Conservation (phyloP, 1,140 invertebrate genomes). For the Drosophila trapezifrons region DNA sequence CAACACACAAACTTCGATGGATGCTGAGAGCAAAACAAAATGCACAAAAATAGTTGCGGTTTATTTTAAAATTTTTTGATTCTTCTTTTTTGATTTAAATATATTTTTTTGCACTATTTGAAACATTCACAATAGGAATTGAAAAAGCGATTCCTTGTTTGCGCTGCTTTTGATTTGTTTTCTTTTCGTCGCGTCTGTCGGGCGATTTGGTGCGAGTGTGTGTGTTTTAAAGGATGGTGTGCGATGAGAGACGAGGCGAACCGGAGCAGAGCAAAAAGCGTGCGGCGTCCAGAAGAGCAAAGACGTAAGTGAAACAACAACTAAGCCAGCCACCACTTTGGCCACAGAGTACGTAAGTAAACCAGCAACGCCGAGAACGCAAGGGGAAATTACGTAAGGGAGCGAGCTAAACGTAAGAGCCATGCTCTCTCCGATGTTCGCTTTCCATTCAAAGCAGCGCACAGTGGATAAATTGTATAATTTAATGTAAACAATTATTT, state of each 20-base stretch:
- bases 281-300: constrained; percentile 68
- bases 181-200: constrained; percentile 30
- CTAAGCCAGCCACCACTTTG: constrained; percentile 1
- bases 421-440: constrained; percentile 1
- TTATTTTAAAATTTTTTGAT: constrained; percentile 17
- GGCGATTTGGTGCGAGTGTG: constrained; percentile 18
- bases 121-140: constrained; percentile 44
- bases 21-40: constrained; percentile 43
- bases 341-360: neutral
- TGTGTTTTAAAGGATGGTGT: constrained; percentile 29
- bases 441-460: constrained; percentile 7
- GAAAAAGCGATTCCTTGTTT: constrained; percentile 31
- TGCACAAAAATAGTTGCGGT: constrained; percentile 38
- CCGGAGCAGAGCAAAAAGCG: constrained; percentile 62
- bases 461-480: neutral
- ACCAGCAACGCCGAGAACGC: constrained; percentile 5
- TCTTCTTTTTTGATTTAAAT: constrained; percentile 8
- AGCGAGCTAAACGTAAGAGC: constrained; percentile 8
- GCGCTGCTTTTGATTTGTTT: constrained; percentile 39
- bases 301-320: constrained; percentile 25
- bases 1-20: constrained; percentile 12
- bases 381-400: constrained; percentile 13
- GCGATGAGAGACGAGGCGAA: constrained; percentile 31
- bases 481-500: too few species aligned
- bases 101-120: constrained; percentile 12